A percentile compares a stretch with the other conserved stretches of the same genome.
phyloP scores from a whole-genome alignment of 30 jellyfish, hydroid and myxozoan genomes.

The Aurelia sp. region DNA sequence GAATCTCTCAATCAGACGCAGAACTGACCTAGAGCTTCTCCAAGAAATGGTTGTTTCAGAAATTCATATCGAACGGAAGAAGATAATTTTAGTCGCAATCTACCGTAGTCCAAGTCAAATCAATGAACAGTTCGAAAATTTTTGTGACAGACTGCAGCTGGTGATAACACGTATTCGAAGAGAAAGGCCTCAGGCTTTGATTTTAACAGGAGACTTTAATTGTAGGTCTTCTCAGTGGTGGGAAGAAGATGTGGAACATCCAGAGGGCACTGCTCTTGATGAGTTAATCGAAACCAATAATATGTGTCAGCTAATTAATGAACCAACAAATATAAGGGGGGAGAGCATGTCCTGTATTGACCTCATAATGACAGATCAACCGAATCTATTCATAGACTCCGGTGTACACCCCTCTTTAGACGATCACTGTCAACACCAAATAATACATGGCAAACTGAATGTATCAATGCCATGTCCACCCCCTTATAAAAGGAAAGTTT shows the following conservation, averaged over 20 bases:
- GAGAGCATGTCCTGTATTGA: slow-evolving; percentile 56
- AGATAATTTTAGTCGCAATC: not conserved
- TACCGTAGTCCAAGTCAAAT: not conserved
- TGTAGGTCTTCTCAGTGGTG: slow-evolving; percentile 68
- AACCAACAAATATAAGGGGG: slow-evolving; percentile 56
- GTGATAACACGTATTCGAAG: not conserved
- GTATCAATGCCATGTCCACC: slow-evolving; percentile 32
- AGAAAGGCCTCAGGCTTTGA: slow-evolving; percentile 12
- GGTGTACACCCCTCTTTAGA: slow-evolving; percentile 67
- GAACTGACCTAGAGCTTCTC: no score
- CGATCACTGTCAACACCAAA: slow-evolving; percentile 67
- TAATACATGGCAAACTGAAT: slow-evolving; percentile 40
- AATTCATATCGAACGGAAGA: not conserved
- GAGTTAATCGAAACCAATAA: slow-evolving; percentile 40
- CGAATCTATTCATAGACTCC: slow-evolving; percentile 47
- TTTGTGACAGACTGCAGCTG: not conserved
- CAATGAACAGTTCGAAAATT: not conserved
- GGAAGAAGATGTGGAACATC: slow-evolving; percentile 40
- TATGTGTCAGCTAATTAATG: slow-evolving; percentile 37
- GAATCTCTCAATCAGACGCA: no score
- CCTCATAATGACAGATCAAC: slow-evolving; percentile 63
- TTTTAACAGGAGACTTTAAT: slow-evolving; percentile 34
- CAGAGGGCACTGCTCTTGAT: slow-evolving; percentile 56
- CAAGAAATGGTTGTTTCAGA: no score
- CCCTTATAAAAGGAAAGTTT: slow-evolving; percentile 32